Base-by-base conservation (phyloP, 2,113 vertebrate species). In the Strigops habroptila region DNA sequence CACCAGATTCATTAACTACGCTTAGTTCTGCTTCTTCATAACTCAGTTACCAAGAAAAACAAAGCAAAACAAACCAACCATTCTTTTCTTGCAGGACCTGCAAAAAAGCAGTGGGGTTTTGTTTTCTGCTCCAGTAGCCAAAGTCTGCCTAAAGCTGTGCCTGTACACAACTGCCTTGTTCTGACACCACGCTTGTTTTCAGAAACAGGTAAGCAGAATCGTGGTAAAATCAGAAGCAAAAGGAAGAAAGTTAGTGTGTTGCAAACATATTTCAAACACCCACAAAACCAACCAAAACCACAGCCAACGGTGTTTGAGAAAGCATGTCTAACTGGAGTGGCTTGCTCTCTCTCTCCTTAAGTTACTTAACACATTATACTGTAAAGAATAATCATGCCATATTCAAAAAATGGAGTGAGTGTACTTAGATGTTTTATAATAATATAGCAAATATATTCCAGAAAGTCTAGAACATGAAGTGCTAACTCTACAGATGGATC, bases 21-120 rank as follows among this genome's bases (percentile, higher is more conserved):
- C 80, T 94, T 93, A 88, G 69, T 91, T 95, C 75, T 88, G 86
- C 49, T 84, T 93, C 37, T 94, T 81, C 88, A 52, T 84, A 96
- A 94, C 83, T 91, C 74, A 55, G 88, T 93, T 91, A 93, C 70
- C 83, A 95, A 90, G 62, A 92, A 96, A 95, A 95, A 96, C 88
- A 88, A 85, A 90, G 52, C 80, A 86, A 79, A 91, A 88, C 88
- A 92, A 91, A 86, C 70, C 49, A 55, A 68, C 41, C 67, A 43
- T 93, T 92, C 84, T 88, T 57, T 77, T 67, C 83, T 60, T 91
- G 78, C 53, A 91, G 75, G 67, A 91, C 82, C 76, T 94, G 82
- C 82, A 95, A 86, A 95, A 94, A 83, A 49, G 30, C 69, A 67
- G 23, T 37, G 4, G 0, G 25, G 70, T 86, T 88, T 92, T 82